Evolutionary conservation across 2,113 vertebrate species (phyloP), one percentile per base, ranked within the genome.

Genomic region (Cervus canadensis): DNA sequence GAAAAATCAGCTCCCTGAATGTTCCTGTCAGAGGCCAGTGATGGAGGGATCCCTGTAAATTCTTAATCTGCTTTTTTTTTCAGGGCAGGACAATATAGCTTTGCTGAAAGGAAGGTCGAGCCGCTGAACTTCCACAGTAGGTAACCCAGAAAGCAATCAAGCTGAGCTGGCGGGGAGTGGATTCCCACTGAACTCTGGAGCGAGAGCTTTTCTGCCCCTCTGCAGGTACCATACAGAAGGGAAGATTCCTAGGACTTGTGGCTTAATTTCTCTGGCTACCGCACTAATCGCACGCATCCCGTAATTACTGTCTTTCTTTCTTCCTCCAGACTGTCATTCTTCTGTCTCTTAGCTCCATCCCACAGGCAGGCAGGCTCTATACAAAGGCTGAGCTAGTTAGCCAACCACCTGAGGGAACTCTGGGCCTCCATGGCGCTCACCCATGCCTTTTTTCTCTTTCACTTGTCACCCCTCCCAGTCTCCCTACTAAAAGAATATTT

Each of bases 201-300:
- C 98, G 98, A 98, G 92, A 82, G 98, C 99, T 99, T 99, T 99
- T 99, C 99, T 99, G 98, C 98, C 98, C 99, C 99, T 99, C 99
- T 94, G 98, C 99, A 99, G 99, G 99, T 99, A 99, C 98, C 98
- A 98, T 98, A 98, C 96, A 98, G 98, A 99, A 99, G 96, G 97
- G 98, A 98, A 98, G 99, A 99, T 99, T 99, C 99, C 99, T 99
- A 98, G 98, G 99, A 99, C 98, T 98, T 96, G 98, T 99, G 99
- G 99, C 99, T 99, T 99, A 99, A 99, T 99, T 99, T 99, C 99
- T 99, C 99, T 99, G 99, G 99, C 99, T 99, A 99, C 99, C 99
- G 97, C 98, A 98, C 98, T 99, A 99, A 99, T 99, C 99, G 98
- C 99, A 99, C 98, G 98, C 97, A 98, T 99, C 98, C 98, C 98